Evolutionary conservation across 2,797 vertebrate genomes (phyloP), one percentile per base, ranked within the genome.

Genomic region (Fringilla coelebs): DNA sequence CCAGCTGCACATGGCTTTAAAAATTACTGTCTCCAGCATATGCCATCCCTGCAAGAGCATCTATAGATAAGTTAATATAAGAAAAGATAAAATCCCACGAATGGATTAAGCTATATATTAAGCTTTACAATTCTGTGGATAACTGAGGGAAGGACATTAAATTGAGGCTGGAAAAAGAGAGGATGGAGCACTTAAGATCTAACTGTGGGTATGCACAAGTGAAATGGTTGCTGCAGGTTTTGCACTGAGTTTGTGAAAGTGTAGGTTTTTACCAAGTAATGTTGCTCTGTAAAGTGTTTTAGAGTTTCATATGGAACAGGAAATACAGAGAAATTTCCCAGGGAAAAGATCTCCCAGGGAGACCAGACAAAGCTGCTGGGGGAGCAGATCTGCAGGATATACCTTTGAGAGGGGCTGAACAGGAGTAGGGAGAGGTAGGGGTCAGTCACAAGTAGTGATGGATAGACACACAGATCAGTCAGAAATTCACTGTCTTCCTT

Each of bases 61-160:
- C 80, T 88, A 82, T 68, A 88, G 89, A 88, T 88, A 95, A 93
- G 91, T 91, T 96, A 95, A 91, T 91, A 93, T 61, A 93, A 96
- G 73, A 77, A 94, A 96, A 93, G 77, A 94, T 88, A 94, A 91
- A 96, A 93, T 40, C 41, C 31, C 28, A 49, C 9, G 13, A 90
- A 92, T 76, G 41, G 83, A 94, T 94, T 87, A 85, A 82, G 57
- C 63, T 87, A 61, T 94, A 94, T 93, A 94, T 95, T 95, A 94
- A 67, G 71, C 62, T 90, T 79, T 93, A 91, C 76, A 90, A 93
- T 92, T 86, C 67, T 65, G 76, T 60, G 63, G 32, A 43, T 91
- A 88, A 84, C 77, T 74, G 41, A 90, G 71, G 74, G 83, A 86
- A 85, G 52, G 91, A 61, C 88, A 91, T 91, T 85, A 91, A 94